These are phyloP conservation scores for Tupaia chinensis DNA, from an alignment of 2,113 vertebrate genomes.

Conservation along the genomic window DNA sequence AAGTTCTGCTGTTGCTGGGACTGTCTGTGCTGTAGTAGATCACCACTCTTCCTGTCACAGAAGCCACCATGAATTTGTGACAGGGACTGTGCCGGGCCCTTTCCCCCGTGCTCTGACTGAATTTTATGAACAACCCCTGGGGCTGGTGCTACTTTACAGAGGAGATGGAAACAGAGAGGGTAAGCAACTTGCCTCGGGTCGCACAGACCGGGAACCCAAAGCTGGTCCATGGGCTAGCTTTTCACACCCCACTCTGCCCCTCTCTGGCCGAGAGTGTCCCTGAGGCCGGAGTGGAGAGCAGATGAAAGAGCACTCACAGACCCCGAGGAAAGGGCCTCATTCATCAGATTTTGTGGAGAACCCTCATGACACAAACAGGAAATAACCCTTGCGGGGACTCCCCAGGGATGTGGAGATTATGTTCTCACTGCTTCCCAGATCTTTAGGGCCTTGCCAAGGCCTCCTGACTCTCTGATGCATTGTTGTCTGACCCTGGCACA, in stretches of 20 bases:
- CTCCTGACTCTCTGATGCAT: rapidly evolving
- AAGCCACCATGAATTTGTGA: not conserved
- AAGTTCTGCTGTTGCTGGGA: not conserved
- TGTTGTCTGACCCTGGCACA: not conserved
- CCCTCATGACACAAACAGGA: not conserved
- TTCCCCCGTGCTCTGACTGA: rapidly evolving
- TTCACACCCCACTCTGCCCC: not conserved
- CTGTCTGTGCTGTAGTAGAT: not conserved
- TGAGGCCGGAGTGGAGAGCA: not conserved
- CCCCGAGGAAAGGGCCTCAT: not conserved
- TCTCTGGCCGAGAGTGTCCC: not conserved
- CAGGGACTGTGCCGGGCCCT: not conserved
- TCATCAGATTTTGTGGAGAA: not conserved
- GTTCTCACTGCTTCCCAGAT: rapidly evolving
- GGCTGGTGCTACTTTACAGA: not conserved
- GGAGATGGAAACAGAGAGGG: not conserved
- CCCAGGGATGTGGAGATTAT: not conserved
- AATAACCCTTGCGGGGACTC: not conserved
- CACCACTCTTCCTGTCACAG: not conserved
- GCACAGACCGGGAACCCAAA: not conserved
- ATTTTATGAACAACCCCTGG: not conserved
- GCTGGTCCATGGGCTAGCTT: not conserved
- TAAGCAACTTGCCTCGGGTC: not conserved
- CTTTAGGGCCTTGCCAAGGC: too few species aligned
- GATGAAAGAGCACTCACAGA: not conserved